These are phyloP conservation scores for Artemia sp. DNA, from an alignment of 2,888 invertebrate genomes.

Conservation along the genomic window DNA sequence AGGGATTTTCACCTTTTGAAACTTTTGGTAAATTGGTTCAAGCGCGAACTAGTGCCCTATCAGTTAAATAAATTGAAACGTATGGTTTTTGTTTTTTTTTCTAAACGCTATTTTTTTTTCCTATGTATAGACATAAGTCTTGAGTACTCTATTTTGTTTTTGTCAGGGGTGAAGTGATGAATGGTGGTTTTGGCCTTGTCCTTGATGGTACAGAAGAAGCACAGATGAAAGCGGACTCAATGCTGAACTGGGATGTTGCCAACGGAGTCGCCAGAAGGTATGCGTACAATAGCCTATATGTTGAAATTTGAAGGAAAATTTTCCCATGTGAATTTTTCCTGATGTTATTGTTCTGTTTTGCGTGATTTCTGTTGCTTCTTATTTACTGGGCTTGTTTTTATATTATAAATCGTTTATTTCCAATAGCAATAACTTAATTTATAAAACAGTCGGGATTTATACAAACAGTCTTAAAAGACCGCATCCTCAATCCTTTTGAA, in stretches of 20 bases:
- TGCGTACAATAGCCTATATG: not conserved
- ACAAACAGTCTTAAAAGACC: too few species aligned
- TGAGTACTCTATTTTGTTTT: not conserved
- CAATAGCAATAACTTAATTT: too few species aligned
- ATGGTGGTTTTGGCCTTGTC: slow-evolving; percentile 45
- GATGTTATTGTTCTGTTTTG: slow-evolving; percentile 16
- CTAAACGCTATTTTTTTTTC: too few species aligned
- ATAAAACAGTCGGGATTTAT: too few species aligned
- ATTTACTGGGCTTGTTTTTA: not conserved
- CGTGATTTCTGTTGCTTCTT: not conserved
- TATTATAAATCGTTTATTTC: too few species aligned
- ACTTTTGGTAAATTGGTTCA: too few species aligned
- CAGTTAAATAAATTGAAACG: too few species aligned
- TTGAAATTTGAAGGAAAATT: not conserved
- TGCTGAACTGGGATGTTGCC: slow-evolving; percentile 44
- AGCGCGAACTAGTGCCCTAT: too few species aligned
- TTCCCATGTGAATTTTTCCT: not conserved
- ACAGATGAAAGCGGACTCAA: slow-evolving; percentile 33
- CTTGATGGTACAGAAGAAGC: slow-evolving; percentile 40
- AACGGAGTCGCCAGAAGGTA: slow-evolving; percentile 39
- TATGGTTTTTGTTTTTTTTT: too few species aligned
- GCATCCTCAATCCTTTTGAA: too few species aligned
- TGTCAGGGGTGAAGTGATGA: slow-evolving; percentile 42
- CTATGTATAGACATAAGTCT: too few species aligned
- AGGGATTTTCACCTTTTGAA: too few species aligned